phyloP scores from a whole-genome alignment of 2,888 invertebrate genomes.

The Margaritifera margaritifera region DNA sequence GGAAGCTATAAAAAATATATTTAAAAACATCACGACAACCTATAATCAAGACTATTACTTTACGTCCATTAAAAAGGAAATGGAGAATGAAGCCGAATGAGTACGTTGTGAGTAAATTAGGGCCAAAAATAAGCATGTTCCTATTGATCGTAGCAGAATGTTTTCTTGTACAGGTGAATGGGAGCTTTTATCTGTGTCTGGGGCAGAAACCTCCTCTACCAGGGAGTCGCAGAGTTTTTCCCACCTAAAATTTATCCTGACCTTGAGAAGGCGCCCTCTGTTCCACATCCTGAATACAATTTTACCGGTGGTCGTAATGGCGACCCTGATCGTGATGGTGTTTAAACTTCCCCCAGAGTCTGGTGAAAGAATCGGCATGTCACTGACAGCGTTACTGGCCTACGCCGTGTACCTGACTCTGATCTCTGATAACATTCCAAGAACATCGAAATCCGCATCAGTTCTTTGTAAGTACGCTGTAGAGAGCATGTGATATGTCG shows the following conservation, averaged over 20 bases:
- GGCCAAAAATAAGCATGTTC: too few relatives aligned
- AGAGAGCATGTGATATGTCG: too few relatives aligned
- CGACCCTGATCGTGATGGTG: conserved; percentile 36
- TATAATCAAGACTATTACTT: too few relatives aligned
- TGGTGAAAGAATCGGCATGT: conserved; percentile 37
- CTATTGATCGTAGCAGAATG: too few relatives aligned
- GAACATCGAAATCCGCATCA: conserved; percentile 35
- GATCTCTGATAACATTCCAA: conserved; percentile 43
- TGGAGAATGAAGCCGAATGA: too few relatives aligned
- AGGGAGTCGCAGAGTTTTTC: conserved; percentile 12
- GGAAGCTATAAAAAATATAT: too few relatives aligned
- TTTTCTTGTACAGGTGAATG: conserved; percentile 8
- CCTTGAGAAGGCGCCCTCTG: conserved; percentile 27
- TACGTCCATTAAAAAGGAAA: too few relatives aligned
- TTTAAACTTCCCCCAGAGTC: conserved; percentile 43
- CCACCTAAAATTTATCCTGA: conserved; percentile 29
- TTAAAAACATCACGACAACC: too few relatives aligned
- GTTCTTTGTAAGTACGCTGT: conserved; percentile 32
- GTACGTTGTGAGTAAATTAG: too few relatives aligned
- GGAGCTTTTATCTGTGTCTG: conserved; percentile 4
- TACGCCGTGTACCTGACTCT: conserved; percentile 46
- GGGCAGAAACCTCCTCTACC: background rate
- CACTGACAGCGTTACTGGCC: conserved; percentile 35
- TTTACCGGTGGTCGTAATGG: conserved; percentile 41
- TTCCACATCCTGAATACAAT: conserved; percentile 37